Base-by-base conservation (phyloP, 2,113 vertebrate genomes). In the Sorex araneus region DNA sequence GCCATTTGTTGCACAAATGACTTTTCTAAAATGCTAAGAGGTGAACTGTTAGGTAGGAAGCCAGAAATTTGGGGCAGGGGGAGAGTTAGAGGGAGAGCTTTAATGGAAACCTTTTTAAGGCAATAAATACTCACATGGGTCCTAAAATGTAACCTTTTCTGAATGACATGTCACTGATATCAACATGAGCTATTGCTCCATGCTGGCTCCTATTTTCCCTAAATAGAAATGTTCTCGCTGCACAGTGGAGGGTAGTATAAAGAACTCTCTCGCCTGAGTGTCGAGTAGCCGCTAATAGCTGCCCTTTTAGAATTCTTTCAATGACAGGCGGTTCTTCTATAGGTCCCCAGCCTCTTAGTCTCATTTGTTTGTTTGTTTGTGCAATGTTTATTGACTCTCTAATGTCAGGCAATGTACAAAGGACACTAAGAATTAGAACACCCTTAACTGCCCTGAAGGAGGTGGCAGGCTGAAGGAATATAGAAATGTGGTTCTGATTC, bases 101-200 rank as follows among this genome's bases (percentile, higher is more conserved):
- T 77, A 64, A 93, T 91, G 82, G 75, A 89, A 94, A 91, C 64
- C 57, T 82, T 93, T 94, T 89, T 92, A 90, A 88, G 77, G 87
- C 28, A 92, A 43, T 84, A 93, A 91, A 82, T 54, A 86, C 50
- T 84, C 81, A 75, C 64, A 71, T 67, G 90, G 40, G 76, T 67
- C 85, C 92, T 93, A 70, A 87, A 97, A 85, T 12, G 76, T 66
- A 92, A 91, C 86, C 94, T 93, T 97, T 93, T 47, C 86, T 91
- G 87, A 94, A 84, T 87, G 76, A 74, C 91, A 84, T 84, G 84
- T 81, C 84, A 91, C 40, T 16, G 34, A 74, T 74, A 94, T 23
- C 86, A 89, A 70, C 36, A 43, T 81, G 91, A 92, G 84, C 89
- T 81, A 45, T 16, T 60, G 80, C 94, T 91, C 81, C 89, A 89